A percentile compares a stretch with the other conserved stretches of the same genome.
These are phyloP conservation scores for Mythimna loreyi DNA, from an alignment of 2,888 invertebrate genomes.

Conservation along the genomic window DNA sequence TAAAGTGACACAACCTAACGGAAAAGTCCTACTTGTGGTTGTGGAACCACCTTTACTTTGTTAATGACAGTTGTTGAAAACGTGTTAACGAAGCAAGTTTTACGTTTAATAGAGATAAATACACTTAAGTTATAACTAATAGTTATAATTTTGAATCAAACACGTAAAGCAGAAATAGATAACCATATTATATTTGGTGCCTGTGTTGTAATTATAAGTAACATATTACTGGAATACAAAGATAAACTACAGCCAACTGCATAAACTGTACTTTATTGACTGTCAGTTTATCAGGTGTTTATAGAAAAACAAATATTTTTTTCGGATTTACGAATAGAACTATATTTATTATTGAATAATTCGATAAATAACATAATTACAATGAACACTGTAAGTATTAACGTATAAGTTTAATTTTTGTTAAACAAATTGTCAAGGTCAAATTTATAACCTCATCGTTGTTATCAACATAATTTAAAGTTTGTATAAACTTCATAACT, in stretches of 20 bases:
- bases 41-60: conserved; percentile 34
- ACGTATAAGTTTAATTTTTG: conserved; percentile 4
- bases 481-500: neutral
- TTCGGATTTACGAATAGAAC: neutral
- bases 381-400: conserved; percentile 38
- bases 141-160: neutral
- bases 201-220: neutral
- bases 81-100: conserved; percentile 20
- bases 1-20: no score
- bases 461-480: conserved; percentile 8
- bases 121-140: neutral
- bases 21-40: neutral
- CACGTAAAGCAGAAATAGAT: neutral
- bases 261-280: conserved; percentile 3
- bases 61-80: conserved; percentile 2
- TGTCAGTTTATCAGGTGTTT: conserved; percentile 32
- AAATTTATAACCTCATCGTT: conserved; percentile 49
- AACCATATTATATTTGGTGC: neutral
- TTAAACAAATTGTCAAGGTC: conserved; percentile 47
- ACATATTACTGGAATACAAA: neutral
- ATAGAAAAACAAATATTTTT: conserved; percentile 18
- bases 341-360: neutral
- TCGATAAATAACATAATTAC: neutral
- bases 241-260: conserved; percentile 6
- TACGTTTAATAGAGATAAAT: no score